Conservation (phyloP, 2,888 invertebrate genomes). For the Cyaniris semiargus region DNA sequence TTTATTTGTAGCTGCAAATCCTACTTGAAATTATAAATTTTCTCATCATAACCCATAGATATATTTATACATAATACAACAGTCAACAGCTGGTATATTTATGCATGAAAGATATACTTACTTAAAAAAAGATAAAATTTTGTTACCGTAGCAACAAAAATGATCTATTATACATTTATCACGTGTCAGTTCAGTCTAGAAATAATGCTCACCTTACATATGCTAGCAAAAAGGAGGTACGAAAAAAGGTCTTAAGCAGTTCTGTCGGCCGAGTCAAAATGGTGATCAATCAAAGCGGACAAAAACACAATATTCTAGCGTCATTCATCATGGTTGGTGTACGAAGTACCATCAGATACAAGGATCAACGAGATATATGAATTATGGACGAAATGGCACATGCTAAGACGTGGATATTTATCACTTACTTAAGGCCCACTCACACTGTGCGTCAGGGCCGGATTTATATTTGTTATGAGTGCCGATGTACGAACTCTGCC, state of each 20-base stretch:
- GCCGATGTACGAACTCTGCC: no score
- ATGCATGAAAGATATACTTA: no score
- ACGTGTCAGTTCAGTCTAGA: not conserved
- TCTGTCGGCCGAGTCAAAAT: constrained; percentile 26
- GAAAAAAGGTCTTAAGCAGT: constrained; percentile 6
- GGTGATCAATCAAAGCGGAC: constrained; percentile 30
- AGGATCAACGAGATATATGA: constrained; percentile 27
- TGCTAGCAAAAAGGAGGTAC: constrained; percentile 20
- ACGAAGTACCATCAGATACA: constrained; percentile 20
- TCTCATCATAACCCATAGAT: no score
- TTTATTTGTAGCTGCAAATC: not conserved
- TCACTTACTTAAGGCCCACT: not conserved
- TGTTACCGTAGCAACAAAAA: not conserved
- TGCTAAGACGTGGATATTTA: constrained; percentile 11
- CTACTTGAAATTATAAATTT: no score
- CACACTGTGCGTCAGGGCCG: not conserved
- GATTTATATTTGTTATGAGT: no score
- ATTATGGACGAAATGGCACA: constrained; percentile 28
- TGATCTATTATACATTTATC: not conserved
- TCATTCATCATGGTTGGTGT: constrained; percentile 21
- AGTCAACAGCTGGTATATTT: no score
- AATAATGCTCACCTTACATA: constrained; percentile 2
- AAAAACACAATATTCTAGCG: constrained; percentile 29
- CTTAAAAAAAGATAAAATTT: no score
- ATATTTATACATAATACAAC: no score